Evolutionary conservation across 2,113 vertebrate genomes (phyloP).

Genomic region (Agelaius tricolor): DNA sequence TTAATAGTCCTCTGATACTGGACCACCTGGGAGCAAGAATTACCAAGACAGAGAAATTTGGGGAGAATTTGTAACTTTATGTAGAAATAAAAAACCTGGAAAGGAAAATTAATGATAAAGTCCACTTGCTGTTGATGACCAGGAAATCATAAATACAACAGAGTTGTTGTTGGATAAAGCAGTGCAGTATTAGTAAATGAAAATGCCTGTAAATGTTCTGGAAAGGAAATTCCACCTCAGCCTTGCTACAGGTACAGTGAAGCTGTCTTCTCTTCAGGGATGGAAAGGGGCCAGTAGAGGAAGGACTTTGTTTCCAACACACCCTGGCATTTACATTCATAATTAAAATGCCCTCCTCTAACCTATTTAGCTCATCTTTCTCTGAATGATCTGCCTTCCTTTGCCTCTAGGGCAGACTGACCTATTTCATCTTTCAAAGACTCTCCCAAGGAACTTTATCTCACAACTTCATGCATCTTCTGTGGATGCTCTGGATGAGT

Average conservation of each 20-base stretch:
- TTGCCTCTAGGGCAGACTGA: not conserved
- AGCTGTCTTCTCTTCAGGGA: not conserved
- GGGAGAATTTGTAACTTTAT: not conserved
- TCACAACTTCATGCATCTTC: not conserved
- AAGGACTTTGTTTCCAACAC: not conserved
- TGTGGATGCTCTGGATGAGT: not conserved
- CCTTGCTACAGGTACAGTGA: not conserved
- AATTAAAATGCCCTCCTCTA: not conserved
- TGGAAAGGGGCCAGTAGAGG: not conserved
- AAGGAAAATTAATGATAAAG: not conserved
- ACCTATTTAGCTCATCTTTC: conserved; percentile 19
- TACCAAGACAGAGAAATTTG: not conserved
- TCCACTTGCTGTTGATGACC: not conserved
- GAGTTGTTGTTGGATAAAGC: not conserved
- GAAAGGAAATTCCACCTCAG: not conserved
- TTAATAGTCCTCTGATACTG: not conserved
- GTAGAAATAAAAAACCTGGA: not conserved
- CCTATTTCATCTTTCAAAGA: not conserved
- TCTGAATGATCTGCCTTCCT: not conserved
- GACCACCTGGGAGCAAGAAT: not conserved
- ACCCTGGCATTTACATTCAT: not conserved
- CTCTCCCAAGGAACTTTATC: not conserved
- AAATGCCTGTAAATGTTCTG: not conserved
- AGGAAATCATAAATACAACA: not conserved
- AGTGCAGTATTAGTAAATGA: not conserved